These are phyloP conservation scores for Antitype chi DNA, from an alignment of 2,888 invertebrate genomes.

Conservation along the genomic window DNA sequence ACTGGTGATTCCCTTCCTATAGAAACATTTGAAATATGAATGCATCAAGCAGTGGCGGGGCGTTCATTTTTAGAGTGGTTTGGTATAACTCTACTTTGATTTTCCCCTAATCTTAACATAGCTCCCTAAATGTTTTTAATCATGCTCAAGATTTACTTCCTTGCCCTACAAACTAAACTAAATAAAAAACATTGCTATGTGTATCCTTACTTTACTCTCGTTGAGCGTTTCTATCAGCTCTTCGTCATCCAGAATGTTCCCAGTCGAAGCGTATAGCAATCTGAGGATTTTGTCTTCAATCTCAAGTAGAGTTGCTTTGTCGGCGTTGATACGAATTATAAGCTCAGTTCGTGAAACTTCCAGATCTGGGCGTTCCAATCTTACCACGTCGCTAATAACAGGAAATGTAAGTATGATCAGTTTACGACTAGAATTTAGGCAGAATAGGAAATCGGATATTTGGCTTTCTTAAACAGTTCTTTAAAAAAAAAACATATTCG, in stretches of 20 bases:
- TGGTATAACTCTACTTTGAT: no score
- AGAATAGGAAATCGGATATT: neutral
- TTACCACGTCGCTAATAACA: conserved; percentile 93
- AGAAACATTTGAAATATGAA: no score
- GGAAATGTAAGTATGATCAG: neutral
- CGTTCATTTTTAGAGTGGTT: no score
- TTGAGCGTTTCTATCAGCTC: conserved; percentile 97
- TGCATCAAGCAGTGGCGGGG: no score
- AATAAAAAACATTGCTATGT: neutral
- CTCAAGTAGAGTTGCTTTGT: conserved; percentile 95
- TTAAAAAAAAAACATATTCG: no score
- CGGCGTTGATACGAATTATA: conserved; percentile 95
- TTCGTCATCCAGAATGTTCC: conserved; percentile 98
- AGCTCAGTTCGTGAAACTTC: conserved; percentile 95
- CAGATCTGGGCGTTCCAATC: conserved; percentile 96
- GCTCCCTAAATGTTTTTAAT: no score
- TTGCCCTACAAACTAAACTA: neutral
- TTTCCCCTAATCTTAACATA: no score
- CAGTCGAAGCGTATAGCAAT: conserved; percentile 95
- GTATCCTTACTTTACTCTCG: conserved; percentile 93
- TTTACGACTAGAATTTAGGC: neutral
- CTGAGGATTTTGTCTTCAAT: conserved; percentile 97
- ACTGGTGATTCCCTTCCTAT: no score
- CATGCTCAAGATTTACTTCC: neutral
- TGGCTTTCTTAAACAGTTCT: neutral